Evolutionary conservation across 2,888 invertebrate genomes (phyloP).

Genomic region (Sipha maydis): DNA sequence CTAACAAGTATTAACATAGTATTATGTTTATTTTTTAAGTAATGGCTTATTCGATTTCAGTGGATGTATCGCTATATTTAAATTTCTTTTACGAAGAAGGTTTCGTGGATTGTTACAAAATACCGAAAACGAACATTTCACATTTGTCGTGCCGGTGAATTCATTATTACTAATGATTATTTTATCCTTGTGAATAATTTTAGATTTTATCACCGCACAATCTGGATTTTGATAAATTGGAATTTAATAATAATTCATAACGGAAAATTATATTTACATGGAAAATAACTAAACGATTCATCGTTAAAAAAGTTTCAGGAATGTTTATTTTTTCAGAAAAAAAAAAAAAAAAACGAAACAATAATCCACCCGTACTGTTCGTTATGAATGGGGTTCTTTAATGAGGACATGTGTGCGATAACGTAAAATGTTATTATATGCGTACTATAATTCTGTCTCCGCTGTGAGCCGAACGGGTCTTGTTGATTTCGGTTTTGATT

Average conservation of each 20-base stretch:
- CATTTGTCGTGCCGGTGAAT: not conserved
- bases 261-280: too few species aligned
- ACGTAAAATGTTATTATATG: not conserved
- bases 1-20: not conserved
- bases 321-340: not conserved
- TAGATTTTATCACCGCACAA: not conserved
- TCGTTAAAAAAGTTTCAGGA: too few species aligned
- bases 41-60: not conserved
- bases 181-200: not conserved
- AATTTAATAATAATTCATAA: not conserved
- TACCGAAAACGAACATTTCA: not conserved
- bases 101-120: not conserved
- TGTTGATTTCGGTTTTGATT: slow-evolving; percentile 12
- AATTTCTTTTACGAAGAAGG: not conserved
- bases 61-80: not conserved
- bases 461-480: not conserved
- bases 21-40: not conserved
- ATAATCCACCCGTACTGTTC: too few species aligned
- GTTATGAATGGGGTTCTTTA: too few species aligned
- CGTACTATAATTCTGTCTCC: slow-evolving; percentile 44
- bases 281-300: too few species aligned
- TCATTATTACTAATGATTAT: too few species aligned
- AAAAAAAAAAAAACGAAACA: too few species aligned
- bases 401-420: too few species aligned
- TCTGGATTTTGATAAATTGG: not conserved